Conservation (phyloP, 2,888 invertebrate genomes). For the Lepidocyrtinus sp. region DNA sequence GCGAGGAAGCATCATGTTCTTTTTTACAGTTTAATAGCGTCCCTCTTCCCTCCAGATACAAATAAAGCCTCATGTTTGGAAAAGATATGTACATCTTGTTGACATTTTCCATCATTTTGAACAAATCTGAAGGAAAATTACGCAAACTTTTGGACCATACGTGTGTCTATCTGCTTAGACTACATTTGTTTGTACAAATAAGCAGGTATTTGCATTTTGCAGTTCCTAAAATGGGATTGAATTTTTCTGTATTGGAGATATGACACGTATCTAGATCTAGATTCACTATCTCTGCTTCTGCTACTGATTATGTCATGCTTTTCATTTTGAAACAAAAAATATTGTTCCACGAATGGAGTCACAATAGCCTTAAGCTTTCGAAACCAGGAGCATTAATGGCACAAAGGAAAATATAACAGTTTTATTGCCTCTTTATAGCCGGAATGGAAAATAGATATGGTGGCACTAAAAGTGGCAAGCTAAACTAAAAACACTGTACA, state of each 20-base stretch:
- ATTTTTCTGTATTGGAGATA: neutral
- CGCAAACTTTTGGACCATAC: neutral
- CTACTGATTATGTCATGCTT: neutral
- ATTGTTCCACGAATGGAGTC: neutral
- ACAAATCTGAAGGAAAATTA: neutral
- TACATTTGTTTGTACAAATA: neutral
- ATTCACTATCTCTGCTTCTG: neutral
- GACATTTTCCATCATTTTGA: neutral
- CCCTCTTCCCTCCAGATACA: neutral
- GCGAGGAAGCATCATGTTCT: neutral
- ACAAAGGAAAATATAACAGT: neutral
- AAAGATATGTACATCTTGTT: neutral
- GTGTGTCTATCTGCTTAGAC: neutral
- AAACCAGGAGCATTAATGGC: neutral
- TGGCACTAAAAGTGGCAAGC: neutral
- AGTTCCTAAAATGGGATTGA: neutral
- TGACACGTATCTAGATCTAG: too few species aligned
- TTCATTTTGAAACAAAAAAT: neutral
- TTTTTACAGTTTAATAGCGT: neutral
- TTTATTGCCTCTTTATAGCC: neutral
- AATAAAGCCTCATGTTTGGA: neutral
- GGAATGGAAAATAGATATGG: neutral
- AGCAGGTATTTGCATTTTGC: neutral
- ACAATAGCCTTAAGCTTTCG: too few species aligned
- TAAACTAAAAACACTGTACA: neutral